These are phyloP conservation scores for Notothenia coriiceps DNA, from an alignment of 2,113 vertebrate species.

Conservation along the genomic window DNA sequence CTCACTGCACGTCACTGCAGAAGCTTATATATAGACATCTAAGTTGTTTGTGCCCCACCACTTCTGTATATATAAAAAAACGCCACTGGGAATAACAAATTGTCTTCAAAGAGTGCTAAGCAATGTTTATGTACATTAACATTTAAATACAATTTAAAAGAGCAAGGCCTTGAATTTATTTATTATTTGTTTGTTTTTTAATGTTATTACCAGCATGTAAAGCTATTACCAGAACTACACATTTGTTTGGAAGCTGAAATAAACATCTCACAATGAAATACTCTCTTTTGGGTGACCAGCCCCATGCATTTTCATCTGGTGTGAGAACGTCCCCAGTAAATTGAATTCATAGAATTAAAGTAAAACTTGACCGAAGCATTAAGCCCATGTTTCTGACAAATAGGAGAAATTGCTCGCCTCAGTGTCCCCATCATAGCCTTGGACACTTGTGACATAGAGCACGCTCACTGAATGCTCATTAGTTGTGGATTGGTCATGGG, in stretches of 20 bases:
- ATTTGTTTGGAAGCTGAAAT: not conserved
- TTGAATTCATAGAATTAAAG: slow-evolving; percentile 27
- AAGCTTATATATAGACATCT: too few species aligned
- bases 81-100: too few species aligned
- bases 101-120: not conserved
- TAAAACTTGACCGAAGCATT: slow-evolving; percentile 51
- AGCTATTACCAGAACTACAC: not conserved
- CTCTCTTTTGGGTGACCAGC: not conserved
- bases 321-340: slow-evolving; percentile 32
- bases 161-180: not conserved
- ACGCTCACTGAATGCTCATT: slow-evolving; percentile 79
- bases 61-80: too few species aligned
- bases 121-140: not conserved
- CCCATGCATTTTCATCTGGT: slow-evolving; percentile 46
- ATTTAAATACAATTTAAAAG: not conserved
- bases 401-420: slow-evolving; percentile 64
- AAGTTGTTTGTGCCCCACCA: too few species aligned
- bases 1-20: too few species aligned
- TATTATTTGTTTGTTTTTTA: too few species aligned
- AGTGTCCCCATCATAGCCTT: slow-evolving; percentile 49
- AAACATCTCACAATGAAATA: slow-evolving; percentile 11
- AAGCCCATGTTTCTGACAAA: slow-evolving; percentile 71
- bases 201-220: not conserved
- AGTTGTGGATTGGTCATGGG: slow-evolving; percentile 84
- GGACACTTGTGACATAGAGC: slow-evolving; percentile 69